These are phyloP conservation scores for Myripristis jacobus DNA, from an alignment of 2,797 vertebrate species.

Conservation along the genomic window DNA sequence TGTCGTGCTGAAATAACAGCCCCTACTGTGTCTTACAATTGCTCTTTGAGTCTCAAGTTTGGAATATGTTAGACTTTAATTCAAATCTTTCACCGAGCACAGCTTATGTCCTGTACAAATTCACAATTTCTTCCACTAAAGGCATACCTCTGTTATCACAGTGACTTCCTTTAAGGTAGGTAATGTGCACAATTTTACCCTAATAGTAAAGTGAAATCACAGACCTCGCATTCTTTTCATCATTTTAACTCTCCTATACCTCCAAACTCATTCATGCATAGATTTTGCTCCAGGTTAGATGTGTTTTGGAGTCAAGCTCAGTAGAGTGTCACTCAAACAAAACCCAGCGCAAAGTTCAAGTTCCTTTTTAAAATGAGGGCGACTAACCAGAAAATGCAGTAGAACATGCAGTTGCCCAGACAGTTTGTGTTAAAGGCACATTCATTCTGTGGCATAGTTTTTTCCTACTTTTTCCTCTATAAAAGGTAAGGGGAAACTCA, in stretches of 20 bases:
- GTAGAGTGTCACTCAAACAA: slow-evolving; percentile 19
- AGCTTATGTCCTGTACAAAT: neutral
- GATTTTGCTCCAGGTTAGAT: slow-evolving; percentile 33
- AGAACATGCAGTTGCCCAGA: neutral
- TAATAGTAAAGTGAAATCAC: slow-evolving; percentile 11
- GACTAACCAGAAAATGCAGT: no score
- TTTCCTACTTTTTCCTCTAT: no score
- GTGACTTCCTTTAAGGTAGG: slow-evolving; percentile 2
- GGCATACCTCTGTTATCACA: slow-evolving; percentile 6
- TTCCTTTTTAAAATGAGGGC: neutral
- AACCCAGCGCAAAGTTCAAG: slow-evolving; percentile 9
- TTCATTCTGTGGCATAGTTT: neutral
- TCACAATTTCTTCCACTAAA: neutral
- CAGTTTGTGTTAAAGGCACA: neutral
- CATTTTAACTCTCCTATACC: slow-evolving; percentile 10
- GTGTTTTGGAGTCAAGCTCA: slow-evolving; percentile 20
- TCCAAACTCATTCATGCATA: slow-evolving; percentile 16
- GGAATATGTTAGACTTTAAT: neutral
- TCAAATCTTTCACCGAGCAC: slow-evolving; percentile 4
- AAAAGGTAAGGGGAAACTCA: no score
- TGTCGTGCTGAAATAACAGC: neutral
- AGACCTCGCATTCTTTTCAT: slow-evolving; percentile 2
- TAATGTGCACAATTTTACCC: neutral
- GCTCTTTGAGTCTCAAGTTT: slow-evolving; percentile 4
- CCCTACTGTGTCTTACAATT: neutral